Evolutionary conservation across 2,797 vertebrate species (phyloP).

Genomic region (Salmo trutta): DNA sequence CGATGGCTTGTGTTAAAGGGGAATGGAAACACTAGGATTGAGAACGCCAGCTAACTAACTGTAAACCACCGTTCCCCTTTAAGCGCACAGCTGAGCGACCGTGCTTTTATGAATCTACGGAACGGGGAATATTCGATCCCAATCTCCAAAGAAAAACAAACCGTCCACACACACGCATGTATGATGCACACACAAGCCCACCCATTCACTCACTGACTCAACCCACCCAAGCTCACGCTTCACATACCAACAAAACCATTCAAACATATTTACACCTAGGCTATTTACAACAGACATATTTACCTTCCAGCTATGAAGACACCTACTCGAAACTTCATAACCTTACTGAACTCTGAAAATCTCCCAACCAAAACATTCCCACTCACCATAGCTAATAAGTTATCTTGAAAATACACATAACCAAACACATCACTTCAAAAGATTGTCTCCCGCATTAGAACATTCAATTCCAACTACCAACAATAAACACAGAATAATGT

Average conservation of each 20-base stretch:
- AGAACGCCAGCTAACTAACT: too few species aligned
- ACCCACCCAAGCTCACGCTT: conserved; percentile 47
- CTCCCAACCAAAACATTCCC: conserved; percentile 4
- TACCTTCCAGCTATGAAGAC: conserved; percentile 44
- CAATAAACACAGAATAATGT: background rate
- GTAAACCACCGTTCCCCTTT: too few species aligned
- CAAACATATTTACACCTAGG: conserved; percentile 62
- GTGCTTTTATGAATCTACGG: conserved; percentile 24
- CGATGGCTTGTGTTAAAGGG: background rate
- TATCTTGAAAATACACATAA: background rate
- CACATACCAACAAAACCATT: conserved; percentile 59
- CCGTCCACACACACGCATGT: conserved; percentile 31
- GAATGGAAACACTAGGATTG: too few species aligned
- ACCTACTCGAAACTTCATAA: conserved; percentile 30
- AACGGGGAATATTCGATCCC: conserved; percentile 29
- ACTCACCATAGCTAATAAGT: background rate
- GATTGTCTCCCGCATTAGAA: background rate
- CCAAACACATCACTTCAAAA: background rate
- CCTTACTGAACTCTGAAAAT: background rate
- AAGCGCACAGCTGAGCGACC: conserved; percentile 6
- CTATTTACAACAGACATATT: conserved; percentile 53
- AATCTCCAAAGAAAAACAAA: conserved; percentile 32
- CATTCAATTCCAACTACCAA: background rate
- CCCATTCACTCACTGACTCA: conserved; percentile 46
- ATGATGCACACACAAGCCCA: conserved; percentile 46